Conservation (phyloP, 2,888 invertebrate genomes). For the Tubulanus polymorphus region DNA sequence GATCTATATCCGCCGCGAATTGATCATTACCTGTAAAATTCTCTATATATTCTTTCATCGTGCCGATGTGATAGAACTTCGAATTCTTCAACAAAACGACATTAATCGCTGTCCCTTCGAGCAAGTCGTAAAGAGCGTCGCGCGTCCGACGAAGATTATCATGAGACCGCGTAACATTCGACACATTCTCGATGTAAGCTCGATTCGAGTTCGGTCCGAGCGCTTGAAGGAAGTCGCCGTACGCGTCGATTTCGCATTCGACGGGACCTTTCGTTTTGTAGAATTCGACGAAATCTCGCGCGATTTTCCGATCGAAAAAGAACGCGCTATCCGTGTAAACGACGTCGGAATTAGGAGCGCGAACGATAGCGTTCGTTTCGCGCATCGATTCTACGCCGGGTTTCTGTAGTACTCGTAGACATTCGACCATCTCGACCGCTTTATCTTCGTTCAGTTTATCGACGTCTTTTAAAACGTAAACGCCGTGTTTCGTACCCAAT, state of each 20-base stretch:
- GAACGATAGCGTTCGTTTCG: constrained; percentile 44
- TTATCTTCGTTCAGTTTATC: constrained; percentile 23
- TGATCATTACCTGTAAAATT: constrained; percentile 37
- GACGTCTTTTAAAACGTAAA: constrained; percentile 50
- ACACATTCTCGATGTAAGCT: constrained; percentile 40
- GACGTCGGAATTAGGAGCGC: constrained; percentile 12
- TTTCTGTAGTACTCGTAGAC: constrained; percentile 55
- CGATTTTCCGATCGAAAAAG: constrained; percentile 51
- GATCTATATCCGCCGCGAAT: constrained; percentile 32
- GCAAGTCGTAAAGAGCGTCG: constrained; percentile 36
- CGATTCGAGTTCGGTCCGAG: constrained; percentile 43
- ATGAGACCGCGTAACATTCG: constrained; percentile 37
- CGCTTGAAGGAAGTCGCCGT: constrained; percentile 55
- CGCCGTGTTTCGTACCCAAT: constrained; percentile 54
- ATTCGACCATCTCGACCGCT: constrained; percentile 34
- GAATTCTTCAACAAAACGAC: constrained; percentile 50
- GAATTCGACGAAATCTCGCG: constrained; percentile 43
- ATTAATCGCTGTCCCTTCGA: constrained; percentile 39
- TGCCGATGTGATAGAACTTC: constrained; percentile 55
- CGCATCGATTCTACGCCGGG: constrained; percentile 50
- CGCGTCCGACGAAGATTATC: constrained; percentile 34
- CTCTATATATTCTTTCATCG: constrained; percentile 48
- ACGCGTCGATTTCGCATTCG: constrained; percentile 55
- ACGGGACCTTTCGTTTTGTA: constrained; percentile 39
- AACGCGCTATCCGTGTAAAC: constrained; percentile 56